Base-by-base conservation (phyloP, 2,888 invertebrate genomes). In the Vesta saturnalis region DNA sequence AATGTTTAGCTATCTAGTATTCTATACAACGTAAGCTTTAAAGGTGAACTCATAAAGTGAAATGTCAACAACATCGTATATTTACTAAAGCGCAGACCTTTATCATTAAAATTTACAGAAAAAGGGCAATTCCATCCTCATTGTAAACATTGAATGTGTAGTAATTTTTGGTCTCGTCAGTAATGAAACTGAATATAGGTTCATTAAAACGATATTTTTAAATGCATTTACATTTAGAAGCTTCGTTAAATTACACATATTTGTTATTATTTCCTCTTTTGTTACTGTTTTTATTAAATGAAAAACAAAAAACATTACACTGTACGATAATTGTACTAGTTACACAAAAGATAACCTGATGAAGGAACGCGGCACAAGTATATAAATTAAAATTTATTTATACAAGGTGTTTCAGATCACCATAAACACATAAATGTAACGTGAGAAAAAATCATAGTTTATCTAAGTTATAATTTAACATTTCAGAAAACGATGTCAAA, bases 11-110 rank as follows among this genome's bases (percentile, higher is more conserved):
- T 12, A 15, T 49, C 49, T 49, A 52, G 21, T 19, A 10, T 52
- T 19, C 19, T 52, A 5, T 19, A 12, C 18, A n/a, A n/a, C n/a
- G n/a, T n/a, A 21, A 18, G 52, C 52, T 52, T 19, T 19, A 52
- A 52, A 52, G 52, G 52, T 52, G 52, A 52, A 52, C 52, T 19
- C 18, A 52, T 52, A 52, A 52, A 52, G 19, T 52, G 19, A 52
- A 52, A 52, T 52, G 52, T 52, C 52, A 52, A 19, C 52, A 52
- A 19, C 52, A 52, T 21, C 52, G 52, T 49, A 49, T 49, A 49
- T 49, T 49, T 49, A 49, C 49, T 16, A 49, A 49, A 49, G 49
- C 49, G 49, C 19, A 52, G 52, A 52, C 52, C 52, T 52, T 52
- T 52, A 52, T 19, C 19, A 52, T 21, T 52, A 52, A 52, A 52